Evolutionary conservation across 1,140 invertebrate genomes (phyloP).

Genomic region (Physella acuta): DNA sequence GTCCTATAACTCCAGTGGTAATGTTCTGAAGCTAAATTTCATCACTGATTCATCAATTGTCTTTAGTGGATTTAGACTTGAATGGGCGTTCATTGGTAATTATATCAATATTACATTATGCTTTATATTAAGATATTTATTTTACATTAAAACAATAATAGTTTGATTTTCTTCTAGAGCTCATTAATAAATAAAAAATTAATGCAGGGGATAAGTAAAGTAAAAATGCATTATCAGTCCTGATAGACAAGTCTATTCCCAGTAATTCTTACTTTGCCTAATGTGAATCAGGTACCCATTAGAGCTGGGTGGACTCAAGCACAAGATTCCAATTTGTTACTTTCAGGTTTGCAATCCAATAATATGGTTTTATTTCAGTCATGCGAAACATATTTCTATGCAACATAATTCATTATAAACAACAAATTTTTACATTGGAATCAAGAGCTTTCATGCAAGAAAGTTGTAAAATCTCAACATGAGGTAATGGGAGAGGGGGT

Average conservation of each 20-base stretch:
- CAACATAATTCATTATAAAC: too few relatives aligned
- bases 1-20: slow-evolving; percentile 68
- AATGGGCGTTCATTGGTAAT: slow-evolving; percentile 64
- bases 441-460: too few relatives aligned
- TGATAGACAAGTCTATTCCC: background rate
- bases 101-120: background rate
- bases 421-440: too few relatives aligned
- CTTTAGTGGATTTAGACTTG: slow-evolving; percentile 59
- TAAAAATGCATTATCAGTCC: background rate
- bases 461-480: too few relatives aligned
- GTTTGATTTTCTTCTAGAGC: background rate
- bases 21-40: slow-evolving; percentile 60
- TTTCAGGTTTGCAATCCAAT: too few relatives aligned
- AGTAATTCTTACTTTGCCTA: too few relatives aligned
- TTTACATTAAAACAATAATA: background rate
- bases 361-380: too few relatives aligned
- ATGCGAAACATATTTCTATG: too few relatives aligned
- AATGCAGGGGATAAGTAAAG: background rate
- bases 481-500: too few relatives aligned
- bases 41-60: slow-evolving; percentile 43
- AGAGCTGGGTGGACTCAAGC: too few relatives aligned
- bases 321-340: too few relatives aligned
- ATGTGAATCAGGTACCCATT: too few relatives aligned
- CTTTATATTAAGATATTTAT: background rate
- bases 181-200: background rate